A percentile compares a stretch with the other conserved stretches of the same genome.
phyloP scores from a whole-genome alignment of 2,797 vertebrate species.

The Enteromius treurensis region DNA sequence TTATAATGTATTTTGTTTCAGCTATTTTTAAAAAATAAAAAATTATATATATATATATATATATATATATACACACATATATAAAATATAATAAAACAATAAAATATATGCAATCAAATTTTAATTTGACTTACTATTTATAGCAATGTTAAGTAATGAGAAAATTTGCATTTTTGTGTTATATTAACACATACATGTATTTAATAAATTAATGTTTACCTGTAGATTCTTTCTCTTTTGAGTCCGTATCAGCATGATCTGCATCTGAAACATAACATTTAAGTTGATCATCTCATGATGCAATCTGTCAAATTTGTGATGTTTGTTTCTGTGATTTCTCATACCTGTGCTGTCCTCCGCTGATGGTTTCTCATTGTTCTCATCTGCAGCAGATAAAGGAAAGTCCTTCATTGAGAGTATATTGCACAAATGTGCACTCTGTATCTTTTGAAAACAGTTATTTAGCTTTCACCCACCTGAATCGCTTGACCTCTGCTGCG shows the following conservation, averaged over 20 bases:
- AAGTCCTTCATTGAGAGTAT: background rate
- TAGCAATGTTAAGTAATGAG: background rate
- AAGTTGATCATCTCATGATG: background rate
- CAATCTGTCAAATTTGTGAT: background rate
- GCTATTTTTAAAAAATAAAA: too few species aligned
- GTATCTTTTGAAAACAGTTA: background rate
- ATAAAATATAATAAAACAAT: too few species aligned
- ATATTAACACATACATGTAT: background rate
- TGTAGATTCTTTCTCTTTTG: slow-evolving; percentile 39
- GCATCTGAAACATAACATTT: slow-evolving; percentile 34
- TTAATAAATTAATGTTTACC: slow-evolving; percentile 26
- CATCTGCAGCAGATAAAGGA: slow-evolving; percentile 26
- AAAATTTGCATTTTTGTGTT: background rate
- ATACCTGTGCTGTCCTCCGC: slow-evolving; percentile 43
- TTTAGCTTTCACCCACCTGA: slow-evolving; percentile 36
- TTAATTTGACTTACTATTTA: background rate
- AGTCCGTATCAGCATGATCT: slow-evolving; percentile 26
- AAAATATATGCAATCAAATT: background rate
- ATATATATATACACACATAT: too few species aligned
- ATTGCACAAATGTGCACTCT: background rate
- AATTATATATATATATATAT: too few species aligned
- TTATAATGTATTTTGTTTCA: too few species aligned
- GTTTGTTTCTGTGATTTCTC: background rate
- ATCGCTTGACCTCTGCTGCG: background rate
- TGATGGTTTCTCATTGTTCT: slow-evolving; percentile 18